Evolutionary conservation across 2,797 vertebrate genomes (phyloP).

Genomic region (Menidia menidia): DNA sequence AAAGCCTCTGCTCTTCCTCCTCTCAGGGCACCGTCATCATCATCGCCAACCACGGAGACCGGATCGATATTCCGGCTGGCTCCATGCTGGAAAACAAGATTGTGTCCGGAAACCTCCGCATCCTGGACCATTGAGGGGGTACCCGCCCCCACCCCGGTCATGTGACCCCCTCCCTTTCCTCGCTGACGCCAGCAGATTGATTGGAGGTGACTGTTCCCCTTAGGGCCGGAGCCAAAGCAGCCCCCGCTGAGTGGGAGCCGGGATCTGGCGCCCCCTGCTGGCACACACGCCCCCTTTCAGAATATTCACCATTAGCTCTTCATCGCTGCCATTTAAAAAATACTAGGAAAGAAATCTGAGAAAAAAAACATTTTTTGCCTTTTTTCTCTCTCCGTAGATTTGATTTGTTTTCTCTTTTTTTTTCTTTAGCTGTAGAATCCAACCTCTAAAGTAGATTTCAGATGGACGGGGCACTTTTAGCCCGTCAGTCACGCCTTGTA

Average conservation of each 20-base stretch:
- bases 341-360: background rate
- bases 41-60: slow-evolving; percentile 96
- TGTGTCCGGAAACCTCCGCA: slow-evolving; percentile 96
- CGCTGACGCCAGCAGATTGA: slow-evolving; percentile 33
- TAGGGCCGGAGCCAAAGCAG: slow-evolving; percentile 9
- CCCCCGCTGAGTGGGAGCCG: background rate
- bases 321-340: background rate
- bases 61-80: slow-evolving; percentile 95
- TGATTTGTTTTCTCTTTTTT: too few species aligned
- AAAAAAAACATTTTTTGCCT: background rate
- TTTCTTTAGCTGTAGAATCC: background rate
- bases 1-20: slow-evolving; percentile 17
- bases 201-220: slow-evolving; percentile 15
- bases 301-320: slow-evolving; percentile 6
- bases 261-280: slow-evolving; percentile 49
- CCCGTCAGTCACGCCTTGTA: slow-evolving; percentile 35
- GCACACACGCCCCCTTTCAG: slow-evolving; percentile 8
- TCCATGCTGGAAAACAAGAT: slow-evolving; percentile 98
- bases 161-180: slow-evolving; percentile 51
- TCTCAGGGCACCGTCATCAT: slow-evolving; percentile 97
- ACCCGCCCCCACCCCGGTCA: slow-evolving; percentile 16
- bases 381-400: too few species aligned
- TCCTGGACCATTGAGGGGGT: slow-evolving; percentile 92
- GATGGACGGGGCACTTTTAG: background rate
- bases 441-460: slow-evolving; percentile 4